Base-by-base conservation (phyloP, 2,888 invertebrate genomes). In the Machimus atricapillus region DNA sequence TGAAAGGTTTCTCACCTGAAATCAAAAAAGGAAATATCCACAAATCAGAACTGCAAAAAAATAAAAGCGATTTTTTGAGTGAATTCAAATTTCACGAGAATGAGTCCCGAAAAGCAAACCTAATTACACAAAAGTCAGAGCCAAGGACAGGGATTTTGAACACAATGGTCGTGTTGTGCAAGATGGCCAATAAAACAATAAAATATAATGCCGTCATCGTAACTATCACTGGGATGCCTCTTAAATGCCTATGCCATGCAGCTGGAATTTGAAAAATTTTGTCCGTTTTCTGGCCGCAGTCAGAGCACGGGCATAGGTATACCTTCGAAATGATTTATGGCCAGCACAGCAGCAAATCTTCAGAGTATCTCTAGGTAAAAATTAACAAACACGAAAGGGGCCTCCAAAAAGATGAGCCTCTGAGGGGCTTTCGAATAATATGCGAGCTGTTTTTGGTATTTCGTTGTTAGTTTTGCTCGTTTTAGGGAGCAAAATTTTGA, bases 1-100 rank as follows among this genome's bases (percentile, higher is more conserved):
- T 97, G 94, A 99, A 99, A 37, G 99, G 99, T 93, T 99, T 99
- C 93, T 99, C 99, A 90, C 99, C 99, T 99, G 95, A 85, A 96
- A 95, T 46, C 16, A 16, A 90, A 90, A 91, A 91, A 91, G 89
- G 89, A 66, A 66, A 66, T 12, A 66, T 27, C 12, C 12, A 66
- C 19, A 66, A 66, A 66, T 66, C 66, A 76, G 76, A 76, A 37
- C 8, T 23, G 8, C 12, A 66, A 46, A 23, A 66, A 3, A 34
- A 34, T 34, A 7, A 34, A 34, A 34, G 7, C 19, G 23, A 23
- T 66, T 23, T 66, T 19, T 66, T 7, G 66, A 58, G 58, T 19
- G 19, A 78, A 78, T 78, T 78, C 66, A 66, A 66, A 66, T 78
- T 78, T 79, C 37, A 40, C 78, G 19, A 86, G 31, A 74, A 37